These are phyloP conservation scores for Sylvietta virens DNA, from an alignment of 2,113 vertebrate species.

Conservation along the genomic window DNA sequence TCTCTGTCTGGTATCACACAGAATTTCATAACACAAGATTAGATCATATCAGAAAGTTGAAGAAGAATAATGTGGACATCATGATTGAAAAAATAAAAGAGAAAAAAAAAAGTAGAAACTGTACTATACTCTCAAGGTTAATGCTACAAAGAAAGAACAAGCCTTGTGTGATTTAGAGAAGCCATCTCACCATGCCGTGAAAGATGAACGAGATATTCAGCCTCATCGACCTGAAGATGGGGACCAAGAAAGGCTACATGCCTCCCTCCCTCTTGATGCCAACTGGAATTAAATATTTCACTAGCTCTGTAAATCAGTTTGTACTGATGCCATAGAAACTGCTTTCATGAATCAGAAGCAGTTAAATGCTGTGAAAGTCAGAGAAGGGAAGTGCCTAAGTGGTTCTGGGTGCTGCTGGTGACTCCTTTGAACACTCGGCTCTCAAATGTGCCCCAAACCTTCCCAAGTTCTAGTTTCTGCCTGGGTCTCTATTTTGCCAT, in stretches of 20 bases:
- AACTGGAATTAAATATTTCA: background rate
- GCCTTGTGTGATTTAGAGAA: background rate
- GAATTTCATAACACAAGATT: background rate
- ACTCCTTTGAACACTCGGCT: background rate
- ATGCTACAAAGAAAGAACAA: background rate
- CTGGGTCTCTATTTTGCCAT: background rate
- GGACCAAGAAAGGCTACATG: background rate
- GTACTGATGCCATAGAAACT: background rate
- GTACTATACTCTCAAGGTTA: background rate
- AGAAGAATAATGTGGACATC: background rate
- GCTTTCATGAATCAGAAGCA: background rate
- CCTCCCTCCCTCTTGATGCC: background rate
- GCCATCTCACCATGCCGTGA: background rate
- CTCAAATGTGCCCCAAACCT: background rate
- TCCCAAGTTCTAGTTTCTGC: background rate
- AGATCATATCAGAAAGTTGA: background rate
- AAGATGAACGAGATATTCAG: background rate
- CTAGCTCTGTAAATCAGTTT: background rate
- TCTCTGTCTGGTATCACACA: background rate
- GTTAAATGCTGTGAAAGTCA: background rate
- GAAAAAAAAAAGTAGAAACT: background rate
- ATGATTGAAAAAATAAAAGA: background rate
- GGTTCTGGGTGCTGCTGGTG: background rate
- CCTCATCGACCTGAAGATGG: background rate
- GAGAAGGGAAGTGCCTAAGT: background rate